phyloP scores from a whole-genome alignment of 2,888 invertebrate genomes.

The Eledone cirrhosa region DNA sequence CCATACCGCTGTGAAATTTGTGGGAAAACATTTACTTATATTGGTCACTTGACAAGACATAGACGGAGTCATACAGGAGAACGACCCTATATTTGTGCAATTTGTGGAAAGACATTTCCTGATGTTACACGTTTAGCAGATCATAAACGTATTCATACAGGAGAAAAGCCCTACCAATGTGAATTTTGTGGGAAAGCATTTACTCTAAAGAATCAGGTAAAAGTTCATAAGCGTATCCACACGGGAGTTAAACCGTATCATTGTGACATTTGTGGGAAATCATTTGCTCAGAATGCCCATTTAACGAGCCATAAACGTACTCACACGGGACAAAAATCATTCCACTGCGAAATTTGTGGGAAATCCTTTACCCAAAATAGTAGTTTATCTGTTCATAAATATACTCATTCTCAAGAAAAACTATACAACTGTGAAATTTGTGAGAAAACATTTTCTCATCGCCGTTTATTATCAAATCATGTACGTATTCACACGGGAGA shows the following conservation, averaged over 20 bases:
- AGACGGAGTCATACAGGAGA: slow-evolving; percentile 7
- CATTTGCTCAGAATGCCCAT: not conserved
- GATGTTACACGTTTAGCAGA: not conserved
- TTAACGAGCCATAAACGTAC: not conserved
- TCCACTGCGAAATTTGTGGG: not conserved
- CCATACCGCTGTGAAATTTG: slow-evolving; percentile 3
- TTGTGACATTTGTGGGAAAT: not conserved
- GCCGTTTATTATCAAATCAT: not conserved
- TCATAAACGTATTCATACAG: slow-evolving; percentile 1
- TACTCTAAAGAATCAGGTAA: not conserved
- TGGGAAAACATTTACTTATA: not conserved
- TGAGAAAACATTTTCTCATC: not conserved
- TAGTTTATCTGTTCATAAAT: not conserved
- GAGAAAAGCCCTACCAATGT: slow-evolving; percentile 16
- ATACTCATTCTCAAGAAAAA: not conserved
- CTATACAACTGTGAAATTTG: not conserved
- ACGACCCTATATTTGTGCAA: not conserved
- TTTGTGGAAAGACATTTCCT: not conserved
- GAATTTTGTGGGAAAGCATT: not conserved
- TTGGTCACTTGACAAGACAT: not conserved
- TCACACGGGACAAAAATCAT: not conserved
- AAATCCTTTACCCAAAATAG: not conserved
- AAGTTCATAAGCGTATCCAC: not conserved
- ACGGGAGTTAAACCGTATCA: not conserved
- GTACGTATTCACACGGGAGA: not conserved